A percentile compares a stretch with the other conserved stretches of the same genome.
Conservation (phyloP, 1,140 invertebrate species). For the Ctenoplectra terminalis region DNA sequence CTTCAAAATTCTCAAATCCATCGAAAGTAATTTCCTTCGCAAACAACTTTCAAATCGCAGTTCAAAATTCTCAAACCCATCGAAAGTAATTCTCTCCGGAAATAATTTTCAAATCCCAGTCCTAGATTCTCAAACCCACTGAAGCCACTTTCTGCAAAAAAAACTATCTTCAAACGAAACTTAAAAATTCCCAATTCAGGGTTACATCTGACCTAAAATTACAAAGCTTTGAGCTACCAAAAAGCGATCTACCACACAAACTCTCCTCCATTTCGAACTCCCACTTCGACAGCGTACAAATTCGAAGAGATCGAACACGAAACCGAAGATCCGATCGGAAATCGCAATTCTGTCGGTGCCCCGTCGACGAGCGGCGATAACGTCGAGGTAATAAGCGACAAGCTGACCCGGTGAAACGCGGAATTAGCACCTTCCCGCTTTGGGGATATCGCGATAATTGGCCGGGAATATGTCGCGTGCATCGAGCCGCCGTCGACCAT, state of each 20-base stretch:
- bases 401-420: background rate
- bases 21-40: background rate
- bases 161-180: no score
- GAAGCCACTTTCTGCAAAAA: no score
- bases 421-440: slow-evolving; percentile 28
- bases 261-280: background rate
- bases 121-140: no score
- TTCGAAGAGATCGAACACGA: background rate
- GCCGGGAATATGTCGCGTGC: background rate
- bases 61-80: background rate
- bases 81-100: background rate
- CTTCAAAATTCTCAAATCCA: background rate
- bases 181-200: no score
- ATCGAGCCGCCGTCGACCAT: background rate
- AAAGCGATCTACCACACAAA: background rate
- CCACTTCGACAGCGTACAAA: background rate
- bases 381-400: slow-evolving; percentile 17
- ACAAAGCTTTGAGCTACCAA: background rate
- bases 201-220: no score
- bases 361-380: slow-evolving; percentile 6
- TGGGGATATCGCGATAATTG: slow-evolving; percentile 38
- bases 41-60: background rate
- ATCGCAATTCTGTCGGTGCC: background rate
- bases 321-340: background rate
- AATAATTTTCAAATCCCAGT: no score